Evolutionary conservation across 1,140 invertebrate genomes (phyloP), one percentile per base, ranked within the genome.

Genomic region (Elysia chlorotica): DNA sequence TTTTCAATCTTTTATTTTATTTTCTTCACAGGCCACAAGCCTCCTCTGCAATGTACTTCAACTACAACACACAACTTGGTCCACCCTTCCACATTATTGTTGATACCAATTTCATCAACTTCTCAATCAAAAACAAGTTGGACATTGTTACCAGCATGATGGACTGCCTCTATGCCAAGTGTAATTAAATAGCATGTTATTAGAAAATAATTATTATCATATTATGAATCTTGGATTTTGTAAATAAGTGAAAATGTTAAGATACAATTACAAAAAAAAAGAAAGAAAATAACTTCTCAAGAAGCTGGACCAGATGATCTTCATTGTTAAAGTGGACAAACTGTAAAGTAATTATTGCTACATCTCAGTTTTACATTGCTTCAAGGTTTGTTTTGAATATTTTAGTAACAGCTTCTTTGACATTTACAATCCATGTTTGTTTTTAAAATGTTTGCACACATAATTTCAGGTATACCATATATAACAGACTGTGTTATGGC

Each of bases 71-170:
- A n/a, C 97, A 99, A 85, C 88, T 99, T 1, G 98, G 96, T 0
- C 98, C 98, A 19, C 98, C 98, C 0, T 99, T 97, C 87, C 97
- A 98, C 80, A 92, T 99, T 53, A 88, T 99, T 36, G 87, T 99
- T 21, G 98, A 99, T 87, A 99, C 98, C 1, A 99, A 99, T 89
- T 99, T 99, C 82, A 93, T 99, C 2, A 99, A 99, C 84, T 99
- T 99, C 86, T 96, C 97, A 0, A 97, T 99, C 36, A 98, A 98
- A 89, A 98, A 98, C 85, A 99, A 99, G 90, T 88, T 99, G 68
- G 98, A 99, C 84, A 93, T 99, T 61, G 91, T 98, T 65, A 92
- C 98, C 84, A 95, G 94, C 78, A 98, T 99, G 95, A 99, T 99
- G 96, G 96, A 99, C 81, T 99, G 97, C 87, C 88, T 99, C 0